Evolutionary conservation across 53 echinoderm and acorn worm species (phyloP).

Genomic region (Astropecten irregularis): DNA sequence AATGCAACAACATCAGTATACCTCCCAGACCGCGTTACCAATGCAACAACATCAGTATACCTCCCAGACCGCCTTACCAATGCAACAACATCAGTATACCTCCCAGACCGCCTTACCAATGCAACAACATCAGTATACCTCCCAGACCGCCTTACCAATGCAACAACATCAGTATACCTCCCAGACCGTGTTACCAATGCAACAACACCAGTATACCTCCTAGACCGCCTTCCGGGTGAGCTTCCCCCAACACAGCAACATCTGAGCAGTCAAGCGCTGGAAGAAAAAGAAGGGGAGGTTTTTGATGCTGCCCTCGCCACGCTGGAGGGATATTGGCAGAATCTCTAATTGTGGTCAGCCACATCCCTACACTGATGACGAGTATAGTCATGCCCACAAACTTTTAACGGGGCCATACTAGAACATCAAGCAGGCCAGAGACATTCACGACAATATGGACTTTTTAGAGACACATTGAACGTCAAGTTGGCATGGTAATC

Average conservation of each 20-base stretch:
- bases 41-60: too few relatives aligned
- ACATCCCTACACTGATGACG: neutral
- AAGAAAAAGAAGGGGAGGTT: neutral
- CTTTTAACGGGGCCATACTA: constrained; percentile 20
- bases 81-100: too few relatives aligned
- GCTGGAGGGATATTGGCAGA: neutral
- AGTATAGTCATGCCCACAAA: neutral
- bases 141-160: too few relatives aligned
- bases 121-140: too few relatives aligned
- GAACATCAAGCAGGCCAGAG: neutral
- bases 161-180: too few relatives aligned
- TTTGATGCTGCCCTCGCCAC: constrained; percentile 3
- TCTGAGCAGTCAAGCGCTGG: neutral
- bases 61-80: too few relatives aligned
- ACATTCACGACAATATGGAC: neutral
- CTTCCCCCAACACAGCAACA: neutral
- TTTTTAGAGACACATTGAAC: neutral
- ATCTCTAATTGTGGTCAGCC: neutral
- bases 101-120: too few relatives aligned
- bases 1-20: too few relatives aligned
- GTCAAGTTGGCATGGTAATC: neutral
- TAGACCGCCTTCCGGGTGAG: neutral
- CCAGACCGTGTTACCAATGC: too few relatives aligned
- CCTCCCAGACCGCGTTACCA: too few relatives aligned
- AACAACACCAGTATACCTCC: neutral